A percentile compares a stretch with the other conserved stretches of the same genome.
phyloP scores from a whole-genome alignment of 2,888 invertebrate species.

The Drosophila borealis region DNA sequence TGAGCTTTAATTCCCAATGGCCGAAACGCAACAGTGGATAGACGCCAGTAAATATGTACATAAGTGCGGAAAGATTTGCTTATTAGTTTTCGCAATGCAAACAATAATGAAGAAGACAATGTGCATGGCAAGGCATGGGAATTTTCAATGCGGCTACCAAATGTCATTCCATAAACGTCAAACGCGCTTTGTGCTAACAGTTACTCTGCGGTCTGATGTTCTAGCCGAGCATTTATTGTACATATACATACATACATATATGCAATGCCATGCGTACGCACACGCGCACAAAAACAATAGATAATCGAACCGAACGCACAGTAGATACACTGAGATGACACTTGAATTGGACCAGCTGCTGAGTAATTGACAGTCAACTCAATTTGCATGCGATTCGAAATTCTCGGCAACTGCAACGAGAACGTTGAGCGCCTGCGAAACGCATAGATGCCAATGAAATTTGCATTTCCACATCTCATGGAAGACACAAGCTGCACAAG shows the following conservation, averaged over 20 bases:
- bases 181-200: neutral
- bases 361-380: slow-evolving; percentile 22
- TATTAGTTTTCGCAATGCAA: slow-evolving; percentile 33
- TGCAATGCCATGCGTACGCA: neutral
- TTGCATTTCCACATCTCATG: neutral
- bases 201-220: slow-evolving; percentile 13
- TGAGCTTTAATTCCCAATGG: neutral
- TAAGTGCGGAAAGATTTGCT: slow-evolving; percentile 18
- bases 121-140: neutral
- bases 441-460: neutral
- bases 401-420: slow-evolving; percentile 2
- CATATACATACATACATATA: slow-evolving; percentile 10
- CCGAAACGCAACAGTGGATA: neutral
- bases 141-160: slow-evolving; percentile 7
- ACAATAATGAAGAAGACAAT: slow-evolving; percentile 23
- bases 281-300: slow-evolving; percentile 7
- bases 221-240: slow-evolving; percentile 22
- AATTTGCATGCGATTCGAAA: slow-evolving; percentile 20
- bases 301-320: neutral
- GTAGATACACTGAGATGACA: neutral
- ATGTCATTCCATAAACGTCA: slow-evolving; percentile 22
- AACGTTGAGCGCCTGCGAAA: neutral
- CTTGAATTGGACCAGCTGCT: slow-evolving; percentile 6
- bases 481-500: neutral
- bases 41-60: slow-evolving; percentile 14